Base-by-base conservation (phyloP, 2,113 vertebrate genomes). In the Heterotilapia buettikoferi region DNA sequence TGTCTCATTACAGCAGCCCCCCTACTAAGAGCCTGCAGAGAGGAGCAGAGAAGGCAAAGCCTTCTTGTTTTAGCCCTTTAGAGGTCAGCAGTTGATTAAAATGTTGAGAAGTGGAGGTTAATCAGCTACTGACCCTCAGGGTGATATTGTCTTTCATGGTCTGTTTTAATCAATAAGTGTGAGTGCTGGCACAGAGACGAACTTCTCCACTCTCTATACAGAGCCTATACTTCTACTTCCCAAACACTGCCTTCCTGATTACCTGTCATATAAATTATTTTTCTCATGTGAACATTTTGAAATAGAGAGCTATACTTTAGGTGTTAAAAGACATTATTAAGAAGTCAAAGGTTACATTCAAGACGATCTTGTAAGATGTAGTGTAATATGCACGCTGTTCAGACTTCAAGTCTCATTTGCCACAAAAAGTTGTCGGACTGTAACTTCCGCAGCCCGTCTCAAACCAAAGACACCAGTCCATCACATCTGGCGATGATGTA, bases 51-150 rank as follows among this genome's bases (percentile, higher is more conserved):
- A 80, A 85, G 80, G 45, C 84, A 89, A 76, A 85, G 63, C 40
- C 66, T 87, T 84, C 92, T 87, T 93, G 90, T 94, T 95, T 94
- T 73, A 90, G 90, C 86, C 88, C 89, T 87, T 90, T 81, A 86
- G 90, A 95, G 93, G 95, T 95, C 94, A 90, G 92, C 81, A 86
- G 87, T 91, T 94, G 92, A 95, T 95, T 94, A 93, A 94, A 92
- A 93, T 88, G 87, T 94, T 89, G 88, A 94, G 89, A 90, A 93
- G 84, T 87, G 84, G 80, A 90, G 94, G 96, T 94, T 96, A 97
- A 96, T 96, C 93, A 95, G 85, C 92, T 19, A 36, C 91, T 95
- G 92, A 93, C 93, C 94, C 88, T 82, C 36, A 26, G 76, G 93
- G 88, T 80, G 83, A 92, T 87, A 78, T 93, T 87, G 82, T 93